A percentile compares a stretch with the other conserved stretches of the same genome.
phyloP scores from a whole-genome alignment of 2,113 vertebrate genomes.

The Oreochromis niloticus region DNA sequence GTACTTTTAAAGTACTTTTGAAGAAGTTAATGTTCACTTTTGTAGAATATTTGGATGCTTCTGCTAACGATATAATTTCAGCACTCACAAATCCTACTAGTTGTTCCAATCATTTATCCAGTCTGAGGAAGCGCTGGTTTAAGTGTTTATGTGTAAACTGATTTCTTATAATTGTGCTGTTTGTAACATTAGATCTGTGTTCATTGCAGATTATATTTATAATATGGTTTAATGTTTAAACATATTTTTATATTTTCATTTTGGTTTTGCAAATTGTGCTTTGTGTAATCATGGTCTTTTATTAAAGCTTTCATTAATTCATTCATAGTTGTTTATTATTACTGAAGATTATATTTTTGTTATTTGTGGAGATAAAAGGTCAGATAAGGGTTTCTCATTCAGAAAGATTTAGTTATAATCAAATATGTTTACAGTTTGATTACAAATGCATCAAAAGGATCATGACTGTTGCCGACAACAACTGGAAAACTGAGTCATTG shows the following conservation, averaged over 20 bases:
- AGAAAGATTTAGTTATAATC: not conserved
- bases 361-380: not conserved
- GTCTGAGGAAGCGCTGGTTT: not conserved
- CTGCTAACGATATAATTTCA: not conserved
- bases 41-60: not conserved
- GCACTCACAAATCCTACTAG: not conserved
- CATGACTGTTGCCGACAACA: not conserved
- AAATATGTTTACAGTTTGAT: not conserved
- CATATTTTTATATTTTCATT: not conserved
- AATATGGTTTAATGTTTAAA: not conserved
- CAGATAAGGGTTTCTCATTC: not conserved
- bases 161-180: not conserved
- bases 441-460: not conserved
- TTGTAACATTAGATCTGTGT: not conserved
- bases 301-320: not conserved
- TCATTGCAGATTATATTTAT: not conserved
- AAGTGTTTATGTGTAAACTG: not conserved
- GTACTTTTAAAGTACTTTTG: not conserved
- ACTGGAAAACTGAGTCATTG: not conserved
- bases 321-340: not conserved
- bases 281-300: not conserved
- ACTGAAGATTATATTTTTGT: not conserved
- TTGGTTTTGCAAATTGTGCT: not conserved
- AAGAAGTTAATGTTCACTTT: not conserved
- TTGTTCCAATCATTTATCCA: not conserved